Base-by-base conservation (phyloP, 2,797 vertebrate genomes). In the Gymnodraco acuticeps region DNA sequence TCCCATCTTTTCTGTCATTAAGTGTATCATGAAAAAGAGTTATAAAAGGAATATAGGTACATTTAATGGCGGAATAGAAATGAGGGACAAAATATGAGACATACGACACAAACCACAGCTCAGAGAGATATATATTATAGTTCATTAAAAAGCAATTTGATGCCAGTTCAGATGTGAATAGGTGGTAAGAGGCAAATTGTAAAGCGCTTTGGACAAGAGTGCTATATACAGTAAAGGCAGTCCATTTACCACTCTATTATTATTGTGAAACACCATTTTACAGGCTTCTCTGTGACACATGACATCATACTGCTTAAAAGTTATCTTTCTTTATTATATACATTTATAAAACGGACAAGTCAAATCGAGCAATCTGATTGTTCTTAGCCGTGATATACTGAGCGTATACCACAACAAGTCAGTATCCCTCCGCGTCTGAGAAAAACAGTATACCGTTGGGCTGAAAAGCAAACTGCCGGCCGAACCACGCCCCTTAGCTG, bases 121-220 rank as follows among this genome's bases (percentile, higher is more conserved):
- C 17, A 16, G 38, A 50, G 23, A 33, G 16, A 54, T 11, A n/a
- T 38, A 23, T 5, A 47, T 52, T 47, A 23, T 31, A 42, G 9
- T 45, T 43, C 14, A 0, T 56, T 16, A 23, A 56, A 75, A 41
- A 17, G 53, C 42, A 16, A 10, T 15, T 42, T 5, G 16, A 47
- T 9, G 42, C 41, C 17, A 38, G 45, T 23, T 60, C 46, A 75
- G 64, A 50, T 56, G 43, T 62, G 19, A 61, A 27, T 46, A 15
- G 33, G 5, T 23, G 20, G 38, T 46, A 54, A 58, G 33, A 59
- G 14, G 13, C 20, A 5, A 41, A 68, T 15, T 47, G 23, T 23
- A 52, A 61, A 75, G 50, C 16, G 14, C 42, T 68, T 56, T 31
- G 14, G 31, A 51, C n/a, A 54, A 63, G 60, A 51, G 41, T 42